Evolutionary conservation across 2,888 invertebrate species (phyloP).

Genomic region (Ichneumon xanthorius): DNA sequence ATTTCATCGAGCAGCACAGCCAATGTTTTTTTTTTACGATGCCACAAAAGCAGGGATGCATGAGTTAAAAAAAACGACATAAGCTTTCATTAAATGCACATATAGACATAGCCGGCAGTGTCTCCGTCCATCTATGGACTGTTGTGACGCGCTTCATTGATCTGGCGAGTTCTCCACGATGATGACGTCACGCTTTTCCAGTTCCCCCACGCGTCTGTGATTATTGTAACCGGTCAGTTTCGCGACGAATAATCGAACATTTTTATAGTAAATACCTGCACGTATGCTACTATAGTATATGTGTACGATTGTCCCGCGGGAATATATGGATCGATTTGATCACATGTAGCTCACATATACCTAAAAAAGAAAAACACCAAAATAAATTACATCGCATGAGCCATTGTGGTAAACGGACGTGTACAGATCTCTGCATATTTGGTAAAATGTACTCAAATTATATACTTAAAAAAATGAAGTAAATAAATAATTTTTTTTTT

Average conservation of each 20-base stretch:
- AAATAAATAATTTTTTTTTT: too few species aligned
- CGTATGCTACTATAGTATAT: background rate
- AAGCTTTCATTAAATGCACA: conserved; percentile 2
- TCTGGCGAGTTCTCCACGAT: conserved; percentile 67
- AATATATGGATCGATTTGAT: conserved; percentile 24
- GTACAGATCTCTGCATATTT: too few species aligned
- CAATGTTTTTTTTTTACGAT: conserved; percentile 21
- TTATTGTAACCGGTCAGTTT: conserved; percentile 24
- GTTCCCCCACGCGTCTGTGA: conserved; percentile 70
- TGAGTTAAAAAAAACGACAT: conserved; percentile 11
- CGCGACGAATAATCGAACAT: conserved; percentile 3
- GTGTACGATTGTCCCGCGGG: conserved; percentile 11
- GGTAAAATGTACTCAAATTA: too few species aligned
- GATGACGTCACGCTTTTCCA: conserved; percentile 75
- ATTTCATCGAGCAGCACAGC: conserved; percentile 17
- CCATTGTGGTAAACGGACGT: too few species aligned
- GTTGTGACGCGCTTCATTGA: conserved; percentile 66
- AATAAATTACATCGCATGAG: too few species aligned
- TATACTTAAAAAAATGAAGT: too few species aligned
- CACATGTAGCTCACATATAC: background rate
- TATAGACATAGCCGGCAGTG: conserved; percentile 9
- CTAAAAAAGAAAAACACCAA: too few species aligned
- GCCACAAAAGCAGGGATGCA: background rate
- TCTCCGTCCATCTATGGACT: conserved; percentile 59
- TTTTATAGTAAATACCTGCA: conserved; percentile 5